Base-by-base conservation (phyloP, 2,888 invertebrate genomes). In the Andrena camellia region DNA sequence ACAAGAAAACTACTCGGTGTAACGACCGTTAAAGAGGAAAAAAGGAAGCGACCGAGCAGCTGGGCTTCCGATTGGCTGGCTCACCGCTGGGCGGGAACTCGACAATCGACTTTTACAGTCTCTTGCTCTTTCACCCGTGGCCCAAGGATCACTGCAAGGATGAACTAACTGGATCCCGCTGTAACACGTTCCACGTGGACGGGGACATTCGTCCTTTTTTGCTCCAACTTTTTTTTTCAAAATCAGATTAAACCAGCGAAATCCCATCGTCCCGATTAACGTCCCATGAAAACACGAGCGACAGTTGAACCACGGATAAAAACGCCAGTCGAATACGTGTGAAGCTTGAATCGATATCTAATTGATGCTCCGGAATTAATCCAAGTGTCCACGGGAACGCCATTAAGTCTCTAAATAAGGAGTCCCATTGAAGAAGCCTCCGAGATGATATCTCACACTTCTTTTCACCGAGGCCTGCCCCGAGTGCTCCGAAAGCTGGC, bases 1-100 rank as follows among this genome's bases (percentile, higher is more conserved):
- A 90, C 92, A 91, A 92, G 92, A 92, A 92, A 90, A 90, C 91
- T 90, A 85, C 88, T 86, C 75, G 87, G 85, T 89, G 88, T 90
- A 90, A 91, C 90, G 90, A 90, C 86, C 83, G 90, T 90, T 90
- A 89, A 91, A 89, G 81, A 89, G 82, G 78, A 84, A 86, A 85
- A 86, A 85, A 81, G 83, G 78, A 85, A 85, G 86, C 84, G 76
- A 77, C 85, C 85, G 84, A 84, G 84, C 71, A 84, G 87, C 88
- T 87, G 83, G 66, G 80, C 86, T 80, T 86, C 82, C 82, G 88
- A 92, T 92, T 92, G 92, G 92, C 82, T 86, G 85, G 79, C 78
- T 48, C 64, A 66, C 79, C 77, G 84, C 81, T 91, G 92, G 92
- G 92, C 92, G 92, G 91, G 90, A 90, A 91, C 87, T 82, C 87